Evolutionary conservation across 2,888 invertebrate species (phyloP).

Genomic region (Eudasyphora cyanicolor): DNA sequence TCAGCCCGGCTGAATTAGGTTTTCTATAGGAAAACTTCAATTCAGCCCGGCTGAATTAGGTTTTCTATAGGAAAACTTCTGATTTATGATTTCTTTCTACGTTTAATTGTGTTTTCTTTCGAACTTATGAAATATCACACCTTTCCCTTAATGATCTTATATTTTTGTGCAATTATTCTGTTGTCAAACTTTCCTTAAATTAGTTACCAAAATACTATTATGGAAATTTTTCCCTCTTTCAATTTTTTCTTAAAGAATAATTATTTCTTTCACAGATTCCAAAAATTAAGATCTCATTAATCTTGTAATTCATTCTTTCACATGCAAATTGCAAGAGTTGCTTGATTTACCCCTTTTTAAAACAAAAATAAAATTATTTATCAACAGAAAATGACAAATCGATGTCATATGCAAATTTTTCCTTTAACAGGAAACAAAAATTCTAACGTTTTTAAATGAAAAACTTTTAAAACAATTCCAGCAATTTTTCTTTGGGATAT

Average conservation of each 20-base stretch:
- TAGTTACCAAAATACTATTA: neutral
- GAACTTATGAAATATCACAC: no score
- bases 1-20: no score
- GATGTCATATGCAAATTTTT: constrained; percentile 68
- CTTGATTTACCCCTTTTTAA: neutral
- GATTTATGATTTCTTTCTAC: no score
- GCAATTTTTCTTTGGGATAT: constrained; percentile 12
- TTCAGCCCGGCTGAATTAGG: no score
- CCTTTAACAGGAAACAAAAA: neutral
- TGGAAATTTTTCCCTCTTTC: neutral
- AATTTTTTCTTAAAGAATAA: neutral
- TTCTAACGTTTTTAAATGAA: constrained; percentile 34
- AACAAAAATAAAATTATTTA: constrained; percentile 67
- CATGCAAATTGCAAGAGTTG: constrained; percentile 52
- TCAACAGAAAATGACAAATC: constrained; percentile 70
- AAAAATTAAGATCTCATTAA: constrained; percentile 68
- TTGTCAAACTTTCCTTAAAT: neutral
- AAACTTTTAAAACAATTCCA: constrained; percentile 35
- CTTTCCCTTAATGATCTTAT: neutral
- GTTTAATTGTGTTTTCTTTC: no score
- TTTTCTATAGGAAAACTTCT: no score
- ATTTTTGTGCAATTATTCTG: neutral
- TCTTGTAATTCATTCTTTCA: constrained; percentile 58
- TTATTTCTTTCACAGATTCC: neutral
- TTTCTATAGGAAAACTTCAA: no score